Base-by-base conservation (phyloP, 2,888 invertebrate species). In the Dryomyza anilis region DNA sequence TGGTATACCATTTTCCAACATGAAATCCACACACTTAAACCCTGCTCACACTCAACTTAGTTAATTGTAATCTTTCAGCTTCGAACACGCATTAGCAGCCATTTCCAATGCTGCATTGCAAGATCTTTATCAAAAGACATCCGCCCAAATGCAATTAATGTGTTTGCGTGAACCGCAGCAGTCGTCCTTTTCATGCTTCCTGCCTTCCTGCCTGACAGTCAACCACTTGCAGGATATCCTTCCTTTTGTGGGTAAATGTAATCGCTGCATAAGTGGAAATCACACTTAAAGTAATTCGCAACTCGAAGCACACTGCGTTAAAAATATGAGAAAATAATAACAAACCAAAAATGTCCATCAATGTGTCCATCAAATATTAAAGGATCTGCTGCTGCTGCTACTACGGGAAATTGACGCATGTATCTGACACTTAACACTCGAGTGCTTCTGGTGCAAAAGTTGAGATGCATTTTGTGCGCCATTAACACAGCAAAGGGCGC, bases 361-460 rank as follows among this genome's bases (percentile, higher is more conserved):
- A n/a, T n/a, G n/a, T 50, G 50, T 50, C 50, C 27, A 50, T 50
- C 50, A 50, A 50, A 25, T 25, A 50, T 21, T 50, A 25, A 27
- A 50, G 25, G 25, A 10, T 25, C 50, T n/a, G n/a, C n/a, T n/a
- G n/a, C 25, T 50, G 48, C 19, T 48, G 50, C 23, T 25, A 12
- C 25, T 7, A 25, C 14, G 23, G 50, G 12, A 55, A 36, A 55
- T 55, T 36, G 55, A 55, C 36, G 55, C 36, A 33, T 55, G 55
- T 55, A 33, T 55, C 55, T 55, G 55, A 55, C 55, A 55, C 55
- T 55, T 55, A 33, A 55, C 55, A 55, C 55, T 55, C 21, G 55
- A 55, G 36, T 55, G 55, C 21, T 36, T 33, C 16, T 36, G 33
- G 36, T 12, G 33, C 7, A 33, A 7, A 12, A n/a, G 39, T n/a